Evolutionary conservation across 2,797 vertebrate species (phyloP), one percentile per base, ranked within the genome.

Genomic region (Thamnophis elegans): DNA sequence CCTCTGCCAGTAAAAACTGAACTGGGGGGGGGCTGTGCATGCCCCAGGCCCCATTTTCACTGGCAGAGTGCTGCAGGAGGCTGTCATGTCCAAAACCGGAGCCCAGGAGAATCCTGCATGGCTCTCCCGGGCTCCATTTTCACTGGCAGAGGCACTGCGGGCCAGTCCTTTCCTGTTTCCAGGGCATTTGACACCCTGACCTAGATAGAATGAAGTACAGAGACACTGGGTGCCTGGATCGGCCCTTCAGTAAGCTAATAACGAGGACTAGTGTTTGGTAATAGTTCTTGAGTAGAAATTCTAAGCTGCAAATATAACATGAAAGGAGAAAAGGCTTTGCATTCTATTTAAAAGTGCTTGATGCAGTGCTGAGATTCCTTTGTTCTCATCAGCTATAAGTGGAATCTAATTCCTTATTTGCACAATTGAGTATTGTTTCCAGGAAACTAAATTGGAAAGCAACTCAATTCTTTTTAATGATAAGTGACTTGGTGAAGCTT

Each of bases 11-110:
- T 26, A 26, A 62, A 62, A 62, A 62, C 0, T 11, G 11, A 62
- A 11, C 11, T 26, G 3, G 20, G 18, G 20, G 42, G 42, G 42
- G 42, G 42, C 42, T 42, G 42, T 42, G 42, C 42, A 42, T 2
- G 42, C 42, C 42, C 4, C 42, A 42, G 42, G 42, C 42, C 42
- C 42, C 42, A 42, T 42, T 59, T 59, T 9, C 8, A 59, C 8
- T 62, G 60, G 60, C 60, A 62, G 4, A 62, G 60, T 26, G 11
- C 25, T 62, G 60, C 60, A 62, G 59, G 25, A 60, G 60, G 26
- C 60, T 1, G 3, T 62, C 10, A 1, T 2, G 9, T 62, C 11
- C 3, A 1, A 62, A 28, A 62, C 28, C 4, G 2, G 6, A 1
- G 20, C 2, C 20, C 1, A 1, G 18, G 56, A 58, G 18, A 18